phyloP scores from a whole-genome alignment of 2,113 vertebrate genomes.

The Mus musculus region GRCm39 chr2:31987501-31988000 shows the following conservation, averaged over 20 bases:
- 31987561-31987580: background rate
- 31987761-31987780: background rate
- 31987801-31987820: background rate
- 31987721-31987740: too few relatives aligned
- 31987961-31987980: too few relatives aligned
- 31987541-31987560: background rate
- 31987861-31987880: background rate
- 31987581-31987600: background rate
- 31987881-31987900: background rate
- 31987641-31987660: rapidly evolving
- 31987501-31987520: background rate
- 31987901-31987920: background rate
- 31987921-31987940: background rate
- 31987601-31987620: background rate
- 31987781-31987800: background rate
- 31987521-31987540: background rate
- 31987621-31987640: background rate
- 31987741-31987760: background rate
- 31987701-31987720: background rate
- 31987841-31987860: background rate
- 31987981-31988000: background rate
- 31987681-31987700: rapidly evolving
- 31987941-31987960: background rate
- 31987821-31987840: background rate
- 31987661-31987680: rapidly evolving